Conservation (phyloP, 2,888 invertebrate species). For the Caenorhabditis drosophilae region DNA sequence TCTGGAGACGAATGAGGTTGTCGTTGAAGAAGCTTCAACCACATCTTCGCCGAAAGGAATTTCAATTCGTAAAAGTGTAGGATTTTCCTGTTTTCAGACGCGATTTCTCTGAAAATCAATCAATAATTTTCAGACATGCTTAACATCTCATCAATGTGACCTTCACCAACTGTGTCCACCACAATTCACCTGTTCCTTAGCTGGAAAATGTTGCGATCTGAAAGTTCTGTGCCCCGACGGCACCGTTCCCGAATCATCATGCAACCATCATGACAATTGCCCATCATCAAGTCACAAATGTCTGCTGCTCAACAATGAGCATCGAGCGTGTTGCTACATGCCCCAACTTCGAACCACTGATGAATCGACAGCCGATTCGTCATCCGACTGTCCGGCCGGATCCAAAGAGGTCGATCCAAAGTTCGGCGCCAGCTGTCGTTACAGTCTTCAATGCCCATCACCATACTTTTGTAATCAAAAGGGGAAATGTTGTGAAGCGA, state of each 20-base stretch:
- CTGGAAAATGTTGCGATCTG: constrained; percentile 49
- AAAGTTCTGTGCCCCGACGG: constrained; percentile 49
- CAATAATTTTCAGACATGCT: constrained; percentile 21
- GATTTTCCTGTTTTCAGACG: not conserved
- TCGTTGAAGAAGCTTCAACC: constrained; percentile 8
- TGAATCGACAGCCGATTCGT: no score
- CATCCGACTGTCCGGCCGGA: constrained; percentile 38
- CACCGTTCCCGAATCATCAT: constrained; percentile 48
- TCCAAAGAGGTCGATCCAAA: constrained; percentile 42
- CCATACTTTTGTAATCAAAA: constrained; percentile 56
- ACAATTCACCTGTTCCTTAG: constrained; percentile 48
- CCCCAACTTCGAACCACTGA: no score
- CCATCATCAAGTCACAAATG: constrained; percentile 52
- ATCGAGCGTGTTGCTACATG: constrained; percentile 35
- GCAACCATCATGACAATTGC: constrained; percentile 36
- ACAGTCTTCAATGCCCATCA: constrained; percentile 56
- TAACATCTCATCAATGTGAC: constrained; percentile 36
- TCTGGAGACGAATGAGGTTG: not conserved
- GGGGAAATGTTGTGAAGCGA: constrained; percentile 49
- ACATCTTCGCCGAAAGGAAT: constrained; percentile 10
- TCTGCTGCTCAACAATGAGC: constrained; percentile 16
- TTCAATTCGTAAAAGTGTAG: constrained; percentile 18
- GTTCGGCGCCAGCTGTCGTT: constrained; percentile 48
- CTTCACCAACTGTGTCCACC: constrained; percentile 48
- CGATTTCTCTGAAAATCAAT: no score